Base-by-base conservation (phyloP, 1,140 invertebrate genomes). In the Harpegnathos saltator region DNA sequence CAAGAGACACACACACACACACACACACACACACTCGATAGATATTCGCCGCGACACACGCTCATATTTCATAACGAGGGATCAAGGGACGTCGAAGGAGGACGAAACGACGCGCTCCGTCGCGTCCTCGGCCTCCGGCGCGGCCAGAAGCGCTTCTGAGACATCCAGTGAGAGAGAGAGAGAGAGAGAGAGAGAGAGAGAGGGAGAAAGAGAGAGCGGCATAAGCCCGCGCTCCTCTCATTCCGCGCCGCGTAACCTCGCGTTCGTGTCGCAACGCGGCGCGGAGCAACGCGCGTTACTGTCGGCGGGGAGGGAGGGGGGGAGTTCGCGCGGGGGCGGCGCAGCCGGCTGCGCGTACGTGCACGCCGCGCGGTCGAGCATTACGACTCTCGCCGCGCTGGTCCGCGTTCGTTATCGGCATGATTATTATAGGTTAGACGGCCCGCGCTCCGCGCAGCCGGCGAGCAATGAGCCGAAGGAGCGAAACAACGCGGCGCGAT, bases 401-500 rank as follows among this genome's bases (percentile, higher is more conserved):
- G 62, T 62, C 68, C 50, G 33, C 81, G 74, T 84, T 84, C 84
- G 84, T 5, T 5, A n/a, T 86, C 71, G 74, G 78, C 65, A 73
- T 86, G 86, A 88, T 89, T 89, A 86, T 88, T 88, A 89, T 81
- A 86, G 88, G 84, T 81, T 86, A 86, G 84, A 84, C 84, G 78
- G 83, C 83, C 74, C 77, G 63, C 77, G 83, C n/a, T n/a, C n/a
- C n/a, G 74, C 73, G 74, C 48, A 72, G 58, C 72, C 38, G 72
- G 75, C 66, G 26, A 56, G 33, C 77, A 85, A 85, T 66, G 61
- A 65, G 22, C 22, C 56, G 73, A 84, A 85, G 48, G 68, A 73
- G 61, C 80, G 54, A 50, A 65, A 73, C 73, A 84, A 77, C 52
- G 63, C 54, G 71, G 29, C 85, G 65, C 61, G 85, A 86, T 83